Base-by-base conservation (phyloP, 2,797 vertebrate genomes). In the Pseudocheirus occidentalis region DNA sequence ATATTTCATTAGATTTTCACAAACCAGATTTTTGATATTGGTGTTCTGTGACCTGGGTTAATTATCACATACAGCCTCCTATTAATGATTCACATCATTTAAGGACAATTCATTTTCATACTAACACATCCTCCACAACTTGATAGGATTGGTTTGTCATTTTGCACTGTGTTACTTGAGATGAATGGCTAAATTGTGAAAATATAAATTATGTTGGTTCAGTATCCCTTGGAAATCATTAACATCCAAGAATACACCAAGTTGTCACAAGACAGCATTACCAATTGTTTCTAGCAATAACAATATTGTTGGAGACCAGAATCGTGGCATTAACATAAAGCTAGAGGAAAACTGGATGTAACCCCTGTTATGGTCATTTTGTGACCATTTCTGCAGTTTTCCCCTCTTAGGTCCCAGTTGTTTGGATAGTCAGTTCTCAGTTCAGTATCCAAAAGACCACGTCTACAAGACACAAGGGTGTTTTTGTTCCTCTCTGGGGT, bases 21-120 rank as follows among this genome's bases (percentile, higher is more conserved):
- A 7, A 94, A 90, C 31, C 90, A 28, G 12, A n/a, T 94, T 40
- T 93, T 95, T 95, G 91, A 87, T 87, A 62, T 52, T 58, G 91
- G 40, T 90, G 54, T 92, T 93, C 95, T 73, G 34, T 95, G 90
- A 59, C 87, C 52, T 59, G 53, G 2, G 14, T 46, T 94, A 73
- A 81, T 90, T 89, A 92, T 2, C 92, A 18, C 87, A n/a, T 92
- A 87, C 57, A 58, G 3, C 40, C 31, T 96, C 94, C 90, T 56
- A 92, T 81, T 81, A 54, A 59, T 55, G 40, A 87, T 62, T 28
- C 54, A 66, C 31, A 87, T 73, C 52, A 56, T 81, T 94, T 53
- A 91, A 11, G 11, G 62, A 52, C 56, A 40, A 46, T 52, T 59
- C 34, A 21, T 93, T 56, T 91, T 81, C 53, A 27, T 90, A 57